Evolutionary conservation across 1,140 invertebrate genomes (phyloP).

Genomic region (Wasmannia auropunctata): DNA sequence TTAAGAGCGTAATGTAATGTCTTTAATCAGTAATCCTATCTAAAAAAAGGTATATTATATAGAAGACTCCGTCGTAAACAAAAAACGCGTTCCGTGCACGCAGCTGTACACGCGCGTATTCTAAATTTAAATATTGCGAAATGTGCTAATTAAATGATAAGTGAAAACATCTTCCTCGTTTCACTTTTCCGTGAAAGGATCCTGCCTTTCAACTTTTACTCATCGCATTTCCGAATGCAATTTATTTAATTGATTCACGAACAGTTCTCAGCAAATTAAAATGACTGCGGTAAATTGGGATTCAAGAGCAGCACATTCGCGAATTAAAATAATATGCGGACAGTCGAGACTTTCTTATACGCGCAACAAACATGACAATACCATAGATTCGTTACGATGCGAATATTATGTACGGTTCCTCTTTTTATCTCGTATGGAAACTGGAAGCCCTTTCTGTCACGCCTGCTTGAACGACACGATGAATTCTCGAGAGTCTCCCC

Average conservation of each 20-base stretch:
- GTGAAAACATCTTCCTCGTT: constrained; percentile 17
- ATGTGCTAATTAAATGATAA: background rate
- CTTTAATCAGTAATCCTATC: constrained; percentile 11
- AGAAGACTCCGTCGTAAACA: background rate
- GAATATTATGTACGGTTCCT: background rate
- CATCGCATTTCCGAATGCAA: background rate
- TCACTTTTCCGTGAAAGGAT: constrained; percentile 18
- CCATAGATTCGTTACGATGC: constrained; percentile 5
- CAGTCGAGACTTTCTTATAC: background rate
- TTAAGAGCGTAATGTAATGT: constrained; percentile 19
- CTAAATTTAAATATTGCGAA: background rate
- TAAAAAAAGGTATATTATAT: too few species aligned
- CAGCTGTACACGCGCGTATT: background rate
- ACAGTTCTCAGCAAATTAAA: background rate
- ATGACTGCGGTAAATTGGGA: background rate
- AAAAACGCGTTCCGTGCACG: background rate
- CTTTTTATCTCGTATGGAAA: constrained; percentile 3
- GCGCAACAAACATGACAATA: background rate
- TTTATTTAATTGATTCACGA: background rate
- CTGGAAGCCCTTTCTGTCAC: constrained; percentile 46
- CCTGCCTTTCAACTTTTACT: constrained; percentile 9
- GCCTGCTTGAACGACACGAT: constrained; percentile 34
- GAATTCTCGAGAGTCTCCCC: constrained; percentile 24
- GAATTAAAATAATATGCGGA: background rate
- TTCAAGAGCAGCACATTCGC: background rate